phyloP scores from a whole-genome alignment of 2,888 invertebrate genomes.

The Andrena camellia region DNA sequence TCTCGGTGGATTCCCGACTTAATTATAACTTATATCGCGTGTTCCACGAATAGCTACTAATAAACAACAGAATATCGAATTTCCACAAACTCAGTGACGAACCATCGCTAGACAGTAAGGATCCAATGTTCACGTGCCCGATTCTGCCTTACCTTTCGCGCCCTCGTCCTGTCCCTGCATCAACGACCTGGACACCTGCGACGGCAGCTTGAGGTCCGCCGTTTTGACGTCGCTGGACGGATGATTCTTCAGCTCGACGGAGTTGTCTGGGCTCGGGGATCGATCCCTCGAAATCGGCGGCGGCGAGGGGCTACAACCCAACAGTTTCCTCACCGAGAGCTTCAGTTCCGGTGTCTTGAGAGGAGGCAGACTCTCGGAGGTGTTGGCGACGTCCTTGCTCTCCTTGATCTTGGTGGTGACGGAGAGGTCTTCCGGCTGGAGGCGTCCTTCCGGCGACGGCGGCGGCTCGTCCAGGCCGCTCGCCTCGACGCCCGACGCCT shows the following conservation, averaged over 20 bases:
- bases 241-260: conserved; percentile 60
- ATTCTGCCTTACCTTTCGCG: conserved; percentile 62
- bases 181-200: conserved; percentile 64
- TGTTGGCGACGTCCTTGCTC: conserved; percentile 49
- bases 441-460: conserved; percentile 78
- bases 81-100: background rate
- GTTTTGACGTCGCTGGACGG: conserved; percentile 45
- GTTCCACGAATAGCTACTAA: background rate
- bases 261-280: conserved; percentile 69
- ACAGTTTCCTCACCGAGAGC: conserved; percentile 80
- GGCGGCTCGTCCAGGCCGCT: conserved; percentile 67
- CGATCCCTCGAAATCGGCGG: conserved; percentile 75
- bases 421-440: conserved; percentile 81
- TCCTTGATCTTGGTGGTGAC: conserved; percentile 74
- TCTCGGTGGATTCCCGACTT: too few relatives aligned
- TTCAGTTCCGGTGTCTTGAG: conserved; percentile 80
- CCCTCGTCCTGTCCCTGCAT: conserved; percentile 61
- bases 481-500: conserved; percentile 56
- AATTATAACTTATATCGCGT: too few relatives aligned
- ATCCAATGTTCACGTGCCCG: background rate
- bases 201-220: conserved; percentile 61
- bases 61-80: background rate
- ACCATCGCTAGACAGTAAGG: background rate
- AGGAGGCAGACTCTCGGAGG: conserved; percentile 58
- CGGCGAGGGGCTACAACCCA: conserved; percentile 81